Conservation (phyloP, 2,888 invertebrate genomes). For the Candidula unifasciata region DNA sequence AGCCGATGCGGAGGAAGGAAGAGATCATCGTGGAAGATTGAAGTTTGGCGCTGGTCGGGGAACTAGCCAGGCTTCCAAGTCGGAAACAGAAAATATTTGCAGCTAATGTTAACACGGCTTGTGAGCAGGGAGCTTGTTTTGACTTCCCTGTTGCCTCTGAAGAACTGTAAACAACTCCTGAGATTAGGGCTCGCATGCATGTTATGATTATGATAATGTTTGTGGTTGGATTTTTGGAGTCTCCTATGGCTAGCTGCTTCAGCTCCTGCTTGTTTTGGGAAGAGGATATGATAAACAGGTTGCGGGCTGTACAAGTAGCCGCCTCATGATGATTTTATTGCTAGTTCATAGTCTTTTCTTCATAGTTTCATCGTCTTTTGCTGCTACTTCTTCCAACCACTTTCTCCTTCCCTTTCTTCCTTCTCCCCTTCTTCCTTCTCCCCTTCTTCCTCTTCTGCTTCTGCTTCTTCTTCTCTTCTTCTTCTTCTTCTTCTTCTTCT, state of each 20-base stretch:
- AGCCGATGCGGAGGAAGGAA: neutral
- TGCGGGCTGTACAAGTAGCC: neutral
- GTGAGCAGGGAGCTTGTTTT: slow-evolving; percentile 28
- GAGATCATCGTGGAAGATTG: neutral
- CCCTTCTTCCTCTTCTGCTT: neutral
- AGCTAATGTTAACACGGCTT: slow-evolving; percentile 10
- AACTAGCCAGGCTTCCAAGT: neutral
- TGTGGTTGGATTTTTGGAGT: neutral
- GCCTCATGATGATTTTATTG: neutral
- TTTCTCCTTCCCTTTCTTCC: neutral
- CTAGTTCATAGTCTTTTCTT: too few species aligned
- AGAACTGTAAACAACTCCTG: slow-evolving; percentile 21
- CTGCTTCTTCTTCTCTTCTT: neutral
- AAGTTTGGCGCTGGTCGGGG: neutral
- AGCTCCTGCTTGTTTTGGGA: neutral
- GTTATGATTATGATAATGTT: slow-evolving; percentile 30
- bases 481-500: neutral
- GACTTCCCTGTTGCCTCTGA: slow-evolving; percentile 10
- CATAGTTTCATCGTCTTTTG: too few species aligned
- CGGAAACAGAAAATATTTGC: slow-evolving; percentile 15
- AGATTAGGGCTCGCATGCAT: slow-evolving; percentile 14
- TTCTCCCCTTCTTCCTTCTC: neutral
- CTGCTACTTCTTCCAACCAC: neutral
- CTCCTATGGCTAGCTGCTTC: neutral
- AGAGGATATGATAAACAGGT: slow-evolving; percentile 19